These are phyloP conservation scores for Antheraea assamensis DNA, from an alignment of 2,888 invertebrate genomes.

Conservation along the genomic window DNA sequence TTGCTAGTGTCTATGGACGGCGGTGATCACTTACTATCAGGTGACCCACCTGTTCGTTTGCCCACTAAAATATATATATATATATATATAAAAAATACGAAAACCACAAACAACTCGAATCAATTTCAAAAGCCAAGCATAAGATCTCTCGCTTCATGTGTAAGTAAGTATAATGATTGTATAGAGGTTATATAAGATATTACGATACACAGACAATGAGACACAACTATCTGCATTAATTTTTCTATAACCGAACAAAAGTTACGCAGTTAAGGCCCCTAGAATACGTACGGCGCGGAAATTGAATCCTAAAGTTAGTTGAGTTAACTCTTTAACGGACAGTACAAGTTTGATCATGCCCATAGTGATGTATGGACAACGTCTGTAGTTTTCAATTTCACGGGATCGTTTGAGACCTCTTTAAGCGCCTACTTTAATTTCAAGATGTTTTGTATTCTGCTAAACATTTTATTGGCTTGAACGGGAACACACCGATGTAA, in stretches of 20 bases:
- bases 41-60: too few species aligned
- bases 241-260: conserved; percentile 29
- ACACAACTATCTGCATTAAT: conserved; percentile 2
- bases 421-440: background rate
- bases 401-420: background rate
- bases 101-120: too few species aligned
- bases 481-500: too few species aligned
- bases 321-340: conserved; percentile 19
- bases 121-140: too few species aligned
- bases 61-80: too few species aligned
- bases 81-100: too few species aligned
- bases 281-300: conserved; percentile 54
- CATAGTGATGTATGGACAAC: conserved; percentile 14
- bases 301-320: conserved; percentile 54
- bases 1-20: too few species aligned
- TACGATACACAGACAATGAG: background rate
- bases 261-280: conserved; percentile 50
- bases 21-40: too few species aligned
- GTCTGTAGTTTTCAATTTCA: conserved; percentile 7
- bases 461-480: too few species aligned
- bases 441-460: background rate
- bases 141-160: too few species aligned
- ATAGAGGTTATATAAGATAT: background rate
- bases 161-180: too few species aligned
- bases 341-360: conserved; percentile 10